phyloP scores from a whole-genome alignment of 2,797 vertebrate species.

The Danio tinwini region DNA sequence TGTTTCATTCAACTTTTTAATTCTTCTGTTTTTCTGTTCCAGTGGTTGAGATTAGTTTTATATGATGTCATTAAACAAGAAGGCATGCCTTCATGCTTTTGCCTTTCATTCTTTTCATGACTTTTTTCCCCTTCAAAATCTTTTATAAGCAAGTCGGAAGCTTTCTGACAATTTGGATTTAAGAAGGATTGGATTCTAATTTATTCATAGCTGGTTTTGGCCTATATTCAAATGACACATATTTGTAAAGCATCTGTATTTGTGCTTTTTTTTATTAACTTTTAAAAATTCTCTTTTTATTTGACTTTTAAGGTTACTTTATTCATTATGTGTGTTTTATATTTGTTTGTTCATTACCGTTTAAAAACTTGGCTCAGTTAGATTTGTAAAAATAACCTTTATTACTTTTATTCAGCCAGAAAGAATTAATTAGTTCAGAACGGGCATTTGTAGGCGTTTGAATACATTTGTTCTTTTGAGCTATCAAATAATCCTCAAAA shows the following conservation, averaged over 20 bases:
- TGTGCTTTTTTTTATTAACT: too few relatives aligned
- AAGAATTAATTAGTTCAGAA: background rate
- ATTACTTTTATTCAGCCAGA: background rate
- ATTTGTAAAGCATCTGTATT: background rate
- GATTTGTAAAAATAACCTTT: background rate
- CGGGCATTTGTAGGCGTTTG: background rate
- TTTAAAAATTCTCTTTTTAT: too few relatives aligned
- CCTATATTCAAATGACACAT: background rate
- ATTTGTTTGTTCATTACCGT: background rate
- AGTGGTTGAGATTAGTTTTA: constrained; percentile 6
- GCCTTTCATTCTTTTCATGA: background rate
- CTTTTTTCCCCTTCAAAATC: background rate
- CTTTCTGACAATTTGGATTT: constrained; percentile 4
- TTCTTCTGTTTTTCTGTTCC: background rate
- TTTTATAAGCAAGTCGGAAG: constrained; percentile 1
- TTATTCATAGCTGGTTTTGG: constrained; percentile 6
- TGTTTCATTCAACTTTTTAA: constrained; percentile 1
- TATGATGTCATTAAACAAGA: background rate
- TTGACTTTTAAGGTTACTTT: too few relatives aligned
- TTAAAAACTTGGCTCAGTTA: background rate
- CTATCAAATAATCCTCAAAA: background rate
- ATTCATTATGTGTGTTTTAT: background rate
- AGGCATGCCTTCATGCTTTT: background rate
- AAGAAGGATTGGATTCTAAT: constrained; percentile 4
- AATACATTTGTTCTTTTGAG: background rate